Conservation (phyloP, 2,888 invertebrate species). For the Limnephilus marmoratus region DNA sequence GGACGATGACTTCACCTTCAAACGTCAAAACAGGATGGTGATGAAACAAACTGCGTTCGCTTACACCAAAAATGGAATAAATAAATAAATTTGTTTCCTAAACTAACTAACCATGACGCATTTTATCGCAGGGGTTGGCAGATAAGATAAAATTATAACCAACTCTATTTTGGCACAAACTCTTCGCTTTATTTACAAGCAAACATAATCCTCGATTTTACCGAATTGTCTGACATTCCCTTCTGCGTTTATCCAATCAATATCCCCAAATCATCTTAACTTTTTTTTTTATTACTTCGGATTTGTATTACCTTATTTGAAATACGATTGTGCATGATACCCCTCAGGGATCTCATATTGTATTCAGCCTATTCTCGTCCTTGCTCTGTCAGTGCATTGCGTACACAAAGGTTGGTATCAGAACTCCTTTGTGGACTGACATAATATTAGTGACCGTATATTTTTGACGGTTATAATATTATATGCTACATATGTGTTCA, state of each 20-base stretch:
- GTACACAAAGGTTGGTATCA: background rate
- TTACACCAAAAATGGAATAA: background rate
- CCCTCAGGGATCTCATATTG: too few relatives aligned
- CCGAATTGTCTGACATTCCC: background rate
- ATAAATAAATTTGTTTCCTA: background rate
- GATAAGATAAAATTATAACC: background rate
- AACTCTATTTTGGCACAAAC: background rate
- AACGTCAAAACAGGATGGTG: background rate
- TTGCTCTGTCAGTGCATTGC: background rate
- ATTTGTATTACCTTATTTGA: background rate
- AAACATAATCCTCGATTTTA: background rate
- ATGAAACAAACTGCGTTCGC: background rate
- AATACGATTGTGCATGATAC: background rate
- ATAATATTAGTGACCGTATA: too few relatives aligned
- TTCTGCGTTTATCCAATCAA: background rate
- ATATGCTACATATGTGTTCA: background rate
- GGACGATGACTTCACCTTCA: slow-evolving; percentile 2
- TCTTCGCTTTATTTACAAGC: background rate
- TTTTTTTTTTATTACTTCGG: background rate
- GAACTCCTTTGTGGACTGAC: background rate
- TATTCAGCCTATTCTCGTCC: too few relatives aligned
- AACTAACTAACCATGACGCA: background rate
- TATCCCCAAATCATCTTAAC: background rate
- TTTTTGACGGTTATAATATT: background rate
- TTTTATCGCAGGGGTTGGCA: background rate